Base-by-base conservation (phyloP, 2,888 invertebrate species). In the Ceramica pisi region DNA sequence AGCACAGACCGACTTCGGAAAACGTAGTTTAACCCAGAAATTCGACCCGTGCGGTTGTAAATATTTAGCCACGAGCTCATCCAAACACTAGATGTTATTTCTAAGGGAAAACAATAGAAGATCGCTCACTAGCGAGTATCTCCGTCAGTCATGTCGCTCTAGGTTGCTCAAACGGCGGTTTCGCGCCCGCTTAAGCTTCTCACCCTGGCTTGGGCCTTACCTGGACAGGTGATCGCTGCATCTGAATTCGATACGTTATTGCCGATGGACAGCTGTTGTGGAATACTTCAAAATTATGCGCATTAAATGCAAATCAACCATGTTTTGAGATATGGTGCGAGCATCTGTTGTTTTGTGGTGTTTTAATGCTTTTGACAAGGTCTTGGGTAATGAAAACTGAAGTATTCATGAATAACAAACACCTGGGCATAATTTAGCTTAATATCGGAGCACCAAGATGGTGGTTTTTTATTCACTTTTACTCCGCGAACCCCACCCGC, bases 251-350 rank as follows among this genome's bases (percentile, higher is more conserved):
- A 67, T 19, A 60, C 63, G 53, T 55, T 66, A 51, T 35, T 12
- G 12, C 23, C 41, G 8, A 31, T 48, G 26, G 38, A 12, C 74
- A 78, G 74, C 50, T 78, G 79, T 61, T 64, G 10, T 19, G 23
- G 38, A 73, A 31, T 26, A 61, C 35, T 56, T 26, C 31, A 41
- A 19, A 63, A 75, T 75, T 59, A 57, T 63, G 48, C 35, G 21
- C 19, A 67, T 78, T 78, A 64, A 67, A 78, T 78, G 77, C 67
- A 67, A 78, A 72, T 61, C 4, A 10, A 46, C 19, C n/a, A 7
- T 14, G 44, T 51, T 55, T 46, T 7, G 46, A 26, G 56, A 60
- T 55, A 55, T 46, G 44, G 38, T n/a, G 21, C 31, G 41, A 21
- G 41, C 66, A 71, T 66, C 73, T 67, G 78, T 31, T 60, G 23